These are phyloP conservation scores for Myotis brandtii DNA, from an alignment of 2,113 vertebrate species.

Conservation along the genomic window DNA sequence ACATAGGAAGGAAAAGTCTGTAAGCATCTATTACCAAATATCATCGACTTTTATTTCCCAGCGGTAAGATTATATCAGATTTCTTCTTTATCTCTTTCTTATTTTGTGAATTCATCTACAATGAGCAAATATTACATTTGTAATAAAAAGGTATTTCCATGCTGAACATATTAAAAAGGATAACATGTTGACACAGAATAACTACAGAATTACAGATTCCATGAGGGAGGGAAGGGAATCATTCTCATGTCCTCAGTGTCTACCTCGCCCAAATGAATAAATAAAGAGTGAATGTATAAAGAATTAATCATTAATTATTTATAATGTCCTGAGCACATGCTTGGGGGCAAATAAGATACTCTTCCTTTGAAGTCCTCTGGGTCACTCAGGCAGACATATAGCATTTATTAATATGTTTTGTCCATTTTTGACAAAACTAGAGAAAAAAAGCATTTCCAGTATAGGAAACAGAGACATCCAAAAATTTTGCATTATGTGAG, in stretches of 20 bases:
- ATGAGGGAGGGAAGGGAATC: not conserved
- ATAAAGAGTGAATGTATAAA: not conserved
- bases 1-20: not conserved
- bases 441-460: not conserved
- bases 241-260: not conserved
- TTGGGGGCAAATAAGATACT: not conserved
- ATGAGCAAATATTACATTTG: not conserved
- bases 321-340: not conserved
- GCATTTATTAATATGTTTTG: not conserved
- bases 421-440: not conserved
- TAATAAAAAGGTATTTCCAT: not conserved
- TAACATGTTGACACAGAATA: not conserved
- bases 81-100: not conserved
- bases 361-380: not conserved
- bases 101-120: constrained; percentile 5
- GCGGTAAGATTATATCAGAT: not conserved
- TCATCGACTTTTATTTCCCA: not conserved
- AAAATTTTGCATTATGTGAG: not conserved
- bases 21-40: not conserved
- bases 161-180: not conserved
- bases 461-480: not conserved
- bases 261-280: not conserved
- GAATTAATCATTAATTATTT: constrained; percentile 17
- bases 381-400: not conserved
- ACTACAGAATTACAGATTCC: not conserved